These are phyloP conservation scores for Syngnathus typhle DNA, from an alignment of 2,113 vertebrate species.

Conservation along the genomic window DNA sequence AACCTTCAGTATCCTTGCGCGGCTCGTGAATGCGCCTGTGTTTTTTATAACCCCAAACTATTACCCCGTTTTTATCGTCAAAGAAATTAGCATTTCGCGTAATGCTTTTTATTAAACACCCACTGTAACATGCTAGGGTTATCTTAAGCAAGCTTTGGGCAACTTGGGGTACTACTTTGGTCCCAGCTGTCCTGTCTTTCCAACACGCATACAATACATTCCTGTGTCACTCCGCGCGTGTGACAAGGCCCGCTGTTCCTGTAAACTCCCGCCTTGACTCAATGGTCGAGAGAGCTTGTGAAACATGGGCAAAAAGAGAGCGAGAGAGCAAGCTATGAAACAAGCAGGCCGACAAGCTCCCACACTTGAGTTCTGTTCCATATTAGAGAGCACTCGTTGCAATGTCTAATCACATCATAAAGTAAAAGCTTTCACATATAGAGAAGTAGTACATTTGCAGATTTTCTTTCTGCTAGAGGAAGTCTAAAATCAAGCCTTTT, in stretches of 20 bases:
- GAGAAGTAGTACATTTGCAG: not conserved
- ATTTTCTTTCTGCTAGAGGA: not conserved
- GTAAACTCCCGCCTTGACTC: constrained; percentile 76
- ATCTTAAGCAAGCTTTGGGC: constrained; percentile 27
- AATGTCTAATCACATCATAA: constrained; percentile 28
- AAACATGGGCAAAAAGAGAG: not conserved
- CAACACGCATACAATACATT: constrained; percentile 78
- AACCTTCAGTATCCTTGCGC: constrained; percentile 73
- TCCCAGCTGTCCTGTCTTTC: constrained; percentile 68
- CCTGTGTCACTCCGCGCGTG: constrained; percentile 73
- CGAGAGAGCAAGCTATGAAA: constrained; percentile 28
- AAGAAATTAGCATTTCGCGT: constrained; percentile 14
- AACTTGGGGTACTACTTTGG: constrained; percentile 73
- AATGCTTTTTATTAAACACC: constrained; percentile 12
- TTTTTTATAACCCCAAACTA: constrained; percentile 47
- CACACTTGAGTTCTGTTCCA: constrained; percentile 48
- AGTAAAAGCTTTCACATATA: constrained; percentile 26
- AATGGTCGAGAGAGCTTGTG: not conserved
- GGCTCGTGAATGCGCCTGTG: constrained; percentile 65
- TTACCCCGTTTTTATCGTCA: not conserved
- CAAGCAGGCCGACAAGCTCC: constrained; percentile 42
- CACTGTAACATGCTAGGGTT: constrained; percentile 5
- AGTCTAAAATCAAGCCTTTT: not conserved
- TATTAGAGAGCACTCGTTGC: constrained; percentile 34
- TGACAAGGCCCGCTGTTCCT: constrained; percentile 77